Base-by-base conservation (phyloP, 2,113 vertebrate genomes). In the Neodon shergylaensis region DNA sequence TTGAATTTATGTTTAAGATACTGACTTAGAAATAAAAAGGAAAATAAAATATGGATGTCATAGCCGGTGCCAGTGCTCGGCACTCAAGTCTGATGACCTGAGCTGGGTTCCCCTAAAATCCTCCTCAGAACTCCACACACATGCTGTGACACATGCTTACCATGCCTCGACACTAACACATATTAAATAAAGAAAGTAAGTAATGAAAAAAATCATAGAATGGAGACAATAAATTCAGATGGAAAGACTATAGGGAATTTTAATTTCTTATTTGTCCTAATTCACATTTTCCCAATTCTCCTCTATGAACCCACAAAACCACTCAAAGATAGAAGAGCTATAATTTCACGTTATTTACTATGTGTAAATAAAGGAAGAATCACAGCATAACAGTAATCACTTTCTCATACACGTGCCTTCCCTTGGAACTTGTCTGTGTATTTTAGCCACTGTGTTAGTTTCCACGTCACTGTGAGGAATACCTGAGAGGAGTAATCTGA, bases 1-100 rank as follows among this genome's bases (percentile, higher is more conserved):
- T 28, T 89, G 49, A 19, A 91, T 54, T 36, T 93, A 17, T 68
- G 24, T 61, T 91, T 68, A 78, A 92, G 91, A 94, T 9, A 49
- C 17, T 52, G 24, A 54, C 81, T 63, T 65, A 33, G 28, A 26
- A 58, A 54, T 66, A 78, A 81, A 95, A 82, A 63, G 36, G 66
- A 63, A 44, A 91, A 91, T 24, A 47, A 33, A 49, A 7, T 21
- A 44, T 8, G 14, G 8, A 31, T 44, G 58, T 33, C 4, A 63
- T 14, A 65, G 39, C 58, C 8, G 4, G 7, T 44, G 7, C 31
- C 26, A 44, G 14, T 26, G 26, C 13, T 84, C 11, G 31, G 14
- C n/a, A 19, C 63, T 8, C 24, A 84, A 65, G 16, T 26, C 81
- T 74, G n/a, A 42, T 42, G 72, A 42, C 39, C 21, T 31, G 81